A percentile compares a stretch with the other conserved stretches of the same genome.
phyloP scores from a whole-genome alignment of 2,797 vertebrate species.

The Gorsachius magnificus region DNA sequence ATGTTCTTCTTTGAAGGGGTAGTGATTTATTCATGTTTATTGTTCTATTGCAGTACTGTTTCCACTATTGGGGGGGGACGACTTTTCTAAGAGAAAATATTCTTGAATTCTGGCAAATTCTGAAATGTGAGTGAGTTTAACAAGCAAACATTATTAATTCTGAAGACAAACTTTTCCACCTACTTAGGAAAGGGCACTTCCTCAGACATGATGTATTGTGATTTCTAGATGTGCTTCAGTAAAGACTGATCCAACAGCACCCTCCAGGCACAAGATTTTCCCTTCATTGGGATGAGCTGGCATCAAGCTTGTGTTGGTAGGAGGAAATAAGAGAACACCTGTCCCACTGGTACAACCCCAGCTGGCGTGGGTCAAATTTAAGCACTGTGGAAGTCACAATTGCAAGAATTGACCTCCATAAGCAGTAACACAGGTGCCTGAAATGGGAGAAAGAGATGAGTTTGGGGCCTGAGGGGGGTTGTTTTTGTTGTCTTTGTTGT shows the following conservation, averaged over 20 bases:
- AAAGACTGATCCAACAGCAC: not conserved
- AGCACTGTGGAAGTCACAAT: not conserved
- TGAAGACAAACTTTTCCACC: not conserved
- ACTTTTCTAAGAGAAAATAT: not conserved
- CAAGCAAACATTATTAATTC: not conserved
- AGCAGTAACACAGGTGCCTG: not conserved
- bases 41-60: slow-evolving; percentile 37
- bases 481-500: not conserved
- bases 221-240: not conserved
- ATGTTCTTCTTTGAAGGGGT: slow-evolving; percentile 47
- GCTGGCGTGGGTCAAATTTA: not conserved
- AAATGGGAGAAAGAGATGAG: not conserved
- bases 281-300: not conserved
- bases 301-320: not conserved
- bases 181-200: not conserved
- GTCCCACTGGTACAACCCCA: not conserved
- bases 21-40: slow-evolving; percentile 69
- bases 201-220: not conserved
- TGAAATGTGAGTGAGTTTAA: not conserved
- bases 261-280: not conserved
- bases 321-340: not conserved
- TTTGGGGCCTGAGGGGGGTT: not conserved
- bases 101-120: not conserved
- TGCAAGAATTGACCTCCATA: not conserved
- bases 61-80: not conserved